Evolutionary conservation across 2,113 vertebrate genomes (phyloP), one percentile per base, ranked within the genome.

Genomic region (Climacteris rufus): DNA sequence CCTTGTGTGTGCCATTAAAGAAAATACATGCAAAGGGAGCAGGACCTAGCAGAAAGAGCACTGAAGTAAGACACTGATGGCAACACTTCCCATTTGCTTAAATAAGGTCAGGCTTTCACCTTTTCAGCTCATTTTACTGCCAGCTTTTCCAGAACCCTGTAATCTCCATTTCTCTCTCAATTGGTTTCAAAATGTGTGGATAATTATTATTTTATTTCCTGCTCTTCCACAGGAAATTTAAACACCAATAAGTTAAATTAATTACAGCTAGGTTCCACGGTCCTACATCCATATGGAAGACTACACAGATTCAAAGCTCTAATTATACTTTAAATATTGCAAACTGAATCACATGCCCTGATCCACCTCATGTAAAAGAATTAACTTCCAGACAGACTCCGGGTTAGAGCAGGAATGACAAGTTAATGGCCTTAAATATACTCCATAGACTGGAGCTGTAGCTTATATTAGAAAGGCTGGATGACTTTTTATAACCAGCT

Each of bases 311-410:
- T 57, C 1, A 10, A 78, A 78, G 60, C 37, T 85, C 81, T 88
- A 81, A 93, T 96, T 89, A 75, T 16, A 69, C 39, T 85, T 93
- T 76, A 79, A 71, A 82, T 18, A 28, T 53, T 75, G 80, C 79
- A 68, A 31, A 60, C 33, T 80, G 78, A 95, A 94, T 96, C 91
- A 89, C 63, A 91, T 0, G 1, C 76, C 96, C 94, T 96, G 87
- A 96, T 95, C 74, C n/a, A 79, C 69, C 53, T 89, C 70, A 61
- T 5, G 59, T 15, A 74, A 69, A 90, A 79, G 79, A 93, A 87
- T 89, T 71, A 87, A 50, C 28, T 84, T 81, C 64, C 94, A 95
- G 93, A 92, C 93, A 89, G 93, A 87, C 95, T 92, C 64, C 15
- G 52, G 35, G 60, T 87, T 70, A 83, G 21, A 78, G 89, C 71